Base-by-base conservation (phyloP, 2,888 invertebrate species). In the Torymus aiolomorphi region DNA sequence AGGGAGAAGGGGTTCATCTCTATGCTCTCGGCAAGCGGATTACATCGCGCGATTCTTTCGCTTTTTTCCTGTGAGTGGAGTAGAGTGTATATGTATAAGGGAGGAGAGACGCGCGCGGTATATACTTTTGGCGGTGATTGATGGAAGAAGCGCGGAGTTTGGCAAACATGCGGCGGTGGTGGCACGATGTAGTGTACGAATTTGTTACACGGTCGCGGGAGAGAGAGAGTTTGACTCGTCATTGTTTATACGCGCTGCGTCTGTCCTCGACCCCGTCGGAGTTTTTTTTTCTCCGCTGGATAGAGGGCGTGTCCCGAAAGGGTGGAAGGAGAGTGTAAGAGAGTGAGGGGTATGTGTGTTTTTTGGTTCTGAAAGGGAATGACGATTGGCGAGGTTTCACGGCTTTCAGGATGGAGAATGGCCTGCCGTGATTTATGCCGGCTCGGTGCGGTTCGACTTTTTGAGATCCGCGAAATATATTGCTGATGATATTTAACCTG, bases 1-100 rank as follows among this genome's bases (percentile, higher is more conserved):
- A 42, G 42, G 8, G 42, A 42, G 42, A 89, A 89, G 89, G 89
- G 90, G 90, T 89, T 88, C 56, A 4, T 31, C 10, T 57, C 56
- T 54, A 4, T 14, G 18, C 61, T 63, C 57, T 77, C 11, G 42
- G 42, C 42, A 42, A 42, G 42, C 42, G 42, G 42, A 42, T 42
- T 42, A 42, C 42, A 42, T 42, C 42, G 42, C 42, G 42, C 61
- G 13, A 13, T 14, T 31, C 10, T 24, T 13, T 57, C 0, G 42
- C 1, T 57, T 49, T 24, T 10, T 65, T 67, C 20, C n/a, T 20
- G n/a, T 4, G 14, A 59, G 18, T 51, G 14, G 61, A 56, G 13
- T 66, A 2, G 31, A 63, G 11, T 13, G 18, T 8, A 5, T 18
- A 31, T 13, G 18, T 8, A 61, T 10, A 20, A 14, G 16, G 18